Evolutionary conservation across 2,113 vertebrate species (phyloP), one percentile per base, ranked within the genome.

Genomic region (Aythya baeri): DNA sequence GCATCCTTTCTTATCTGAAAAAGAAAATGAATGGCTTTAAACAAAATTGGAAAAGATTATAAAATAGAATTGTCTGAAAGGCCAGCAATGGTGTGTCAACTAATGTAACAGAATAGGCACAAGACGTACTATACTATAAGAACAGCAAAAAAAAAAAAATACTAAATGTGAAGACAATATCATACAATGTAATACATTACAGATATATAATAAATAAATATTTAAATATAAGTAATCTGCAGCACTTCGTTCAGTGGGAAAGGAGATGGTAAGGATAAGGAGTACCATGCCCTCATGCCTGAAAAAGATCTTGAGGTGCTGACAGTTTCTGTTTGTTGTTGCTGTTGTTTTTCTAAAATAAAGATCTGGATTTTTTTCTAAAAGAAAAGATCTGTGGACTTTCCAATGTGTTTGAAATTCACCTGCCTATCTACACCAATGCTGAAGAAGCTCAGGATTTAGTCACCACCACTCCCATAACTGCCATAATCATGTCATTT

Each of bases 161-260:
- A 23, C 4, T 2, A 4, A 57, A 27, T 3, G 17, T n/a, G 1
- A 8, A 29, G 22, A 44, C 8, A 38, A 25, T 8, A 36, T 2
- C 0, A 0, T n/a, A 10, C 7, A 50, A 22, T 2, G 34, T 23
- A 46, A 11, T 2, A 26, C 1, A 26, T 4, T 52, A 11, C 1
- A 32, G 9, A 70, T 38, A 16, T 49, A 2, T 26, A 50, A 72
- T 58, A 62, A 36, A 13, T 6, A 80, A 4, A 2, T 7, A 25
- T 18, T 18, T 9, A 16, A 15, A 15, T 41, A 46, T 41, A 63
- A 14, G 20, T 46, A 2, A 31, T 15, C 17, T 52, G 26, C 54
- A 82, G 6, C 2, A 2, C 3, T 34, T 55, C 41, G 1, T 32
- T 41, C 13, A 1, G 7, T 52, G 9, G 12, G 9, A 62, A 59